Evolutionary conservation across 2,888 invertebrate genomes (phyloP), one percentile per base, ranked within the genome.

Genomic region (Cerceris ruficornis): DNA sequence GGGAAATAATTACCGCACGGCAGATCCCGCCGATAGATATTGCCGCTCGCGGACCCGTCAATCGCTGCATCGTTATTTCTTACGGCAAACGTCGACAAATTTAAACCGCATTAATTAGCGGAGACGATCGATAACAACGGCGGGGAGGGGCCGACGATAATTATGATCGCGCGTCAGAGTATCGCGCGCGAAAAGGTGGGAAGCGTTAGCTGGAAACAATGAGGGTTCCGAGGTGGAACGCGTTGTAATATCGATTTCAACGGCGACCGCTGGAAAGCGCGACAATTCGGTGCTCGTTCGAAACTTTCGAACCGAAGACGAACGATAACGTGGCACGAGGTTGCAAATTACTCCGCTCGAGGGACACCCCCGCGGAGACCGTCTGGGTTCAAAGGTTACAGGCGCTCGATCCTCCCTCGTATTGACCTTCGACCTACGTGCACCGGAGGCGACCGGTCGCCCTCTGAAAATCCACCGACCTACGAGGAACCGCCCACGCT

Each of bases 311-410:
- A 69, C 41, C n/a, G 62, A 46, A 7, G 17, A 55, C 28, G 28
- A 55, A 15, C 55, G 17, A 55, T 55, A 17, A 39, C n/a, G n/a
- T n/a, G n/a, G n/a, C 6, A 42, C 46, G 46, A 17, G 46, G 46
- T 42, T 11, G 60, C 46, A 11, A n/a, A 42, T 46, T 8, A 8
- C 9, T 46, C 8, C 46, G 1, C 5, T 49, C 55, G 42, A 68
- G 75, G 64, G 75, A 69, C 70, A 70, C 9, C 14, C 9, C 66
- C 11, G 28, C 43, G 9, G 14, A 39, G 15, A 54, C 61, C 69
- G 14, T 50, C 52, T 43, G 17, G 28, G 68, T 66, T 67, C 67
- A 80, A 84, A 84, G 81, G 77, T 85, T 78, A 80, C 84, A 61
- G 43, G 68, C 68, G 41, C 77, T 55, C 14, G 46, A 28, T 28